phyloP scores from a whole-genome alignment of 1,140 invertebrate species.

The Penaeus japonicus region DNA sequence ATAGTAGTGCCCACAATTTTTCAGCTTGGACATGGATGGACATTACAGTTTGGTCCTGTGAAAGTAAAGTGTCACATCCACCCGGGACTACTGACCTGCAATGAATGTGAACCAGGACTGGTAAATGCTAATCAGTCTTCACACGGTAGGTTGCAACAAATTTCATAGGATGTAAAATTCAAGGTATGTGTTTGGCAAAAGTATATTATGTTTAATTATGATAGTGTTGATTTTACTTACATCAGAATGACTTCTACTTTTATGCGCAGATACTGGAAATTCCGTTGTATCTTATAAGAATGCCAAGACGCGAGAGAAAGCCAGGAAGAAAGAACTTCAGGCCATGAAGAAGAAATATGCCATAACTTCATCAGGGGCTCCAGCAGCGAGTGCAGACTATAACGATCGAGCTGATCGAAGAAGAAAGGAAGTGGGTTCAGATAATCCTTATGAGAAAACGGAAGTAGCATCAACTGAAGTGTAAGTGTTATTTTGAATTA shows the following conservation, averaged over 20 bases:
- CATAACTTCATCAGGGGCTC: slow-evolving; percentile 65
- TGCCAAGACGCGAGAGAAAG: slow-evolving; percentile 39
- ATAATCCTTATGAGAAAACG: slow-evolving; percentile 83
- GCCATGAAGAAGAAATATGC: slow-evolving; percentile 85
- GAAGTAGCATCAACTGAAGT: slow-evolving; percentile 78
- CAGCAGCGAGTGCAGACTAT: slow-evolving; percentile 65
- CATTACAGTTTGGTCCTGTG: slow-evolving; percentile 71
- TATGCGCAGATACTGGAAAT: not conserved
- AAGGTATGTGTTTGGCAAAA: not conserved
- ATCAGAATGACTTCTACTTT: no score
- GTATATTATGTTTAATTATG: not conserved
- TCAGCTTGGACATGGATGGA: slow-evolving; percentile 49
- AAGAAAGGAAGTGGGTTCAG: slow-evolving; percentile 79
- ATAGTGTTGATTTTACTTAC: no score
- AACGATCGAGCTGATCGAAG: slow-evolving; percentile 82
- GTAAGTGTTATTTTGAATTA: slow-evolving; percentile 69
- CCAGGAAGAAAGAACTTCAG: slow-evolving; percentile 76
- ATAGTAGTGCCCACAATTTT: not conserved
- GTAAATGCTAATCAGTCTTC: slow-evolving; percentile 61
- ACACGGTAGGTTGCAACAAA: not conserved
- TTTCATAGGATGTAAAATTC: not conserved
- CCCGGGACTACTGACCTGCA: slow-evolving; percentile 82
- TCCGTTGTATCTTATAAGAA: not conserved
- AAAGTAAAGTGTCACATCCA: slow-evolving; percentile 87
- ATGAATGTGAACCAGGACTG: slow-evolving; percentile 87